These are phyloP conservation scores for Brassicogethes aeneus DNA, from an alignment of 2,888 invertebrate species.

Conservation along the genomic window DNA sequence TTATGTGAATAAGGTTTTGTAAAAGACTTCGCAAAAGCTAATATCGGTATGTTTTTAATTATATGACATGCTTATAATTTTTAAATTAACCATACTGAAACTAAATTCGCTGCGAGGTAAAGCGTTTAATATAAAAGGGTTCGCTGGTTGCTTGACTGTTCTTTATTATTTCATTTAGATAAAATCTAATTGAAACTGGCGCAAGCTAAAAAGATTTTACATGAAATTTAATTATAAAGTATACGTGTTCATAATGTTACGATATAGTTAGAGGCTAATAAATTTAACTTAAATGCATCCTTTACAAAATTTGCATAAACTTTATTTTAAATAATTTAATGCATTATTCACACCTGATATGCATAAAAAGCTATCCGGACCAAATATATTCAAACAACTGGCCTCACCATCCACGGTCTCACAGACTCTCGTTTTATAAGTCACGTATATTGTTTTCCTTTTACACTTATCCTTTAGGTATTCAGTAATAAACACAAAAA, in stretches of 20 bases:
- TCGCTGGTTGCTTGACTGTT: conserved; percentile 2
- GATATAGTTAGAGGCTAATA: conserved; percentile 15
- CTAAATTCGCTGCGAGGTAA: conserved; percentile 22
- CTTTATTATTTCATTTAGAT: conserved; percentile 24
- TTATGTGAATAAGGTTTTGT: conserved; percentile 28
- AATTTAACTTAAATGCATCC: conserved; percentile 17
- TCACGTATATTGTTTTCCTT: too few species aligned
- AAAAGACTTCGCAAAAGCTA: conserved; percentile 28
- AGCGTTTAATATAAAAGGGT: conserved; percentile 15
- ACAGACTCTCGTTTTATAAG: too few species aligned
- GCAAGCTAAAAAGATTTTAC: conserved; percentile 23
- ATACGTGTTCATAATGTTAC: conserved; percentile 18
- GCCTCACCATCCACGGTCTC: too few species aligned
- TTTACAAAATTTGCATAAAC: conserved; percentile 18
- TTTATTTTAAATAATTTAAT: conserved; percentile 13
- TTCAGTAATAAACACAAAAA: too few species aligned
- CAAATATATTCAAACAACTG: too few species aligned
- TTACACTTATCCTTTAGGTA: too few species aligned
- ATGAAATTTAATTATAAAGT: conserved; percentile 22
- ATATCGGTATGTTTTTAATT: conserved; percentile 34
- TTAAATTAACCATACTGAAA: conserved; percentile 32
- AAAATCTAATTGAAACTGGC: conserved; percentile 25
- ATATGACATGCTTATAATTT: conserved; percentile 34
- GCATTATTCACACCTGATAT: conserved; percentile 12
- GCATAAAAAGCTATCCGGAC: neutral